Evolutionary conservation across 2,888 invertebrate species (phyloP).

Genomic region (Ectemnius continuus): DNA sequence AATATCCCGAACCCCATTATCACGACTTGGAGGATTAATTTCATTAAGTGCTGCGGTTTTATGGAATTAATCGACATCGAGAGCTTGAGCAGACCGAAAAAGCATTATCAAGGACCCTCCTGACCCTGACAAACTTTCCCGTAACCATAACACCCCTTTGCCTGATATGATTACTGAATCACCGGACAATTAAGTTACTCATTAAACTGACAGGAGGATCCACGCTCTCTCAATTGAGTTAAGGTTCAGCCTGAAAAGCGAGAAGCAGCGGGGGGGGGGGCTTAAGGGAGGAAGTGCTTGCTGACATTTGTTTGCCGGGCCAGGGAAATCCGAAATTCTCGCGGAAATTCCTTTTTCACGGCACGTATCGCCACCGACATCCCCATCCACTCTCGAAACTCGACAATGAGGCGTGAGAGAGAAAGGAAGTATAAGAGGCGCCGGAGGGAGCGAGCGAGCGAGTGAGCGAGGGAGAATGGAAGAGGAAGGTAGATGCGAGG

Average conservation of each 20-base stretch:
- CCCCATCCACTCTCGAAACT: slow-evolving; percentile 44
- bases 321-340: slow-evolving; percentile 61
- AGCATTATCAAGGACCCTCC: no score
- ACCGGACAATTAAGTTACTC: no score
- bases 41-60: no score
- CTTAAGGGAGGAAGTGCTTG: slow-evolving; percentile 28
- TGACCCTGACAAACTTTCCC: no score
- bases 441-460: no score
- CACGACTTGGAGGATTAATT: no score
- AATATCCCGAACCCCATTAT: no score
- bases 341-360: slow-evolving; percentile 59
- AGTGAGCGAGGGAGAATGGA: no score
- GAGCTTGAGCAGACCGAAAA: no score
- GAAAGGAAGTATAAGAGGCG: slow-evolving; percentile 16
- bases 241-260: slow-evolving; percentile 33
- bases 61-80: not conserved
- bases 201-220: slow-evolving; percentile 5
- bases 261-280: slow-evolving; percentile 1
- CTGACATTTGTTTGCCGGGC: slow-evolving; percentile 55
- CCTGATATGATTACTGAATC: no score
- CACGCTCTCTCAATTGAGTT: slow-evolving; percentile 17
- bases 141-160: not conserved
- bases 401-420: slow-evolving; percentile 35
- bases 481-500: slow-evolving; percentile 16
- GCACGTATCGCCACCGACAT: slow-evolving; percentile 53